A percentile compares a stretch with the other conserved stretches of the same genome.
phyloP scores from a whole-genome alignment of 2,113 vertebrate genomes.

The Pteronura brasiliensis region DNA sequence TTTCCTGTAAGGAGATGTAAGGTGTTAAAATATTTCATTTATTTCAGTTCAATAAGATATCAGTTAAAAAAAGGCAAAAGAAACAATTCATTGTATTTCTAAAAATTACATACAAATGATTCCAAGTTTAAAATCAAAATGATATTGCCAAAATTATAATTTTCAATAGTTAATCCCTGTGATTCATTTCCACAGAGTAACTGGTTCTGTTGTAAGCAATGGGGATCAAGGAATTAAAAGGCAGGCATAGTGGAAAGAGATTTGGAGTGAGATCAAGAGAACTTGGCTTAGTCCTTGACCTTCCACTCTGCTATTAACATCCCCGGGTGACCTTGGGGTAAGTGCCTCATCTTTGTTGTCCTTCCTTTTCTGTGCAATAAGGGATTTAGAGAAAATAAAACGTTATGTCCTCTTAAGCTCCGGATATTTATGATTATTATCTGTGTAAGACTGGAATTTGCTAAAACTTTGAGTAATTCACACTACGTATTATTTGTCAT shows the following conservation, averaged over 20 bases:
- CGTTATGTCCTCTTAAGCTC: background rate
- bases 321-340: background rate
- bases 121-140: background rate
- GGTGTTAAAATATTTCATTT: background rate
- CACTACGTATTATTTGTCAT: background rate
- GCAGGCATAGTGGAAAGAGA: background rate
- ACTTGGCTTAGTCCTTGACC: background rate
- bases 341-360: background rate
- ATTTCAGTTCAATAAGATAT: background rate
- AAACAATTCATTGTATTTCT: background rate
- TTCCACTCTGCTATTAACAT: background rate
- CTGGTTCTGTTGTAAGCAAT: background rate
- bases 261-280: background rate
- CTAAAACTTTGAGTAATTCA: background rate
- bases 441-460: background rate
- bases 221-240: background rate
- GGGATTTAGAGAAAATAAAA: background rate
- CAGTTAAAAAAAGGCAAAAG: background rate
- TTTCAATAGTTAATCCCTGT: conserved; percentile 11
- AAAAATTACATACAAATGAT: background rate
- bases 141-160: background rate
- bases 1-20: background rate
- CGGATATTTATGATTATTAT: background rate
- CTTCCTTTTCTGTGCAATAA: background rate
- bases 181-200: background rate